These are phyloP conservation scores for Uropsilus gracilis DNA, from an alignment of 2,113 vertebrate species.

Conservation along the genomic window DNA sequence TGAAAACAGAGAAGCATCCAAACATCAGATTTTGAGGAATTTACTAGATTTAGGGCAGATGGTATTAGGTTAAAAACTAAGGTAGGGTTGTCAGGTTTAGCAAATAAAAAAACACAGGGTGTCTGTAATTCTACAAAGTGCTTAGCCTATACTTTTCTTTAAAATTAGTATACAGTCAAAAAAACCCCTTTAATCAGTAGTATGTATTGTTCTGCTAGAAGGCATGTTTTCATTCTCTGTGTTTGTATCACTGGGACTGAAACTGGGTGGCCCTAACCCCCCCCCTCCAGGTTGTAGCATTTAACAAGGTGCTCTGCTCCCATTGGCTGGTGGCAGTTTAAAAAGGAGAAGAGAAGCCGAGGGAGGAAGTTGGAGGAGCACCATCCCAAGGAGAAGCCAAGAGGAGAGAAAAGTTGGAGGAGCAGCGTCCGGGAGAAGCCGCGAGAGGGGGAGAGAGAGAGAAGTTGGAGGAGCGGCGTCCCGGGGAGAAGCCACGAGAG, in stretches of 20 bases:
- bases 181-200: constrained; percentile 57
- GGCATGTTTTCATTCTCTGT: constrained; percentile 71
- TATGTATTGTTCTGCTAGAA: constrained; percentile 56
- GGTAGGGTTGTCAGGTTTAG: neutral
- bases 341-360: too few relatives aligned
- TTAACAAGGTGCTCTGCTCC: too few relatives aligned
- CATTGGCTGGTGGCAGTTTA: too few relatives aligned
- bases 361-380: too few relatives aligned
- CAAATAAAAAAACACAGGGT: constrained; percentile 15
- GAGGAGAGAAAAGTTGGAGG: too few relatives aligned
- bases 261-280: too few relatives aligned
- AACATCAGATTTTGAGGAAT: neutral
- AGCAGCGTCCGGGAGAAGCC: too few relatives aligned
- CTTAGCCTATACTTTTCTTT: constrained; percentile 64
- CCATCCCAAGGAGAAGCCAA: too few relatives aligned
- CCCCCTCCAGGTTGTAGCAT: too few relatives aligned
- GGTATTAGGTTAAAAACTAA: neutral
- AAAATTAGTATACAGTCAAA: constrained; percentile 53
- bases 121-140: constrained; percentile 71
- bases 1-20: neutral
- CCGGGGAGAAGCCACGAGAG: too few relatives aligned
- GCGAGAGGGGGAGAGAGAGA: too few relatives aligned
- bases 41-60: neutral
- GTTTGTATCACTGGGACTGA: constrained; percentile 84
- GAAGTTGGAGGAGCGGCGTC: too few relatives aligned